These are phyloP conservation scores for Marcusenius ussheri DNA, from an alignment of 2,113 vertebrate genomes.

Conservation along the genomic window DNA sequence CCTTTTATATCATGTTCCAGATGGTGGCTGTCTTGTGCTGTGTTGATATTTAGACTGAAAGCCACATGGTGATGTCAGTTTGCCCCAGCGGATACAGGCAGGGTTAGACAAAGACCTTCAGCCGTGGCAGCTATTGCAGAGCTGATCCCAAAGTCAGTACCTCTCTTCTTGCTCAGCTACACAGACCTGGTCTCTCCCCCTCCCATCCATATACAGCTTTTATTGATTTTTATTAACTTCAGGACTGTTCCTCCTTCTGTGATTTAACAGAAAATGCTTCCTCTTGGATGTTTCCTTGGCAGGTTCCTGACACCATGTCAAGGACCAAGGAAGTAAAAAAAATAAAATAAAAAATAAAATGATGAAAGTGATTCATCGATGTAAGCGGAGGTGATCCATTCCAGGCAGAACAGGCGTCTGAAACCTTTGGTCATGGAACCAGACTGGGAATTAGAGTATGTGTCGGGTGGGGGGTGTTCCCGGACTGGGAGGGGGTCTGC, in stretches of 20 bases:
- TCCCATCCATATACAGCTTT: background rate
- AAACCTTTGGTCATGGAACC: background rate
- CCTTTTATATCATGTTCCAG: background rate
- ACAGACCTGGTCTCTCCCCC: background rate
- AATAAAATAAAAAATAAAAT: background rate
- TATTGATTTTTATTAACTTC: background rate
- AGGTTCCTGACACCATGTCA: background rate
- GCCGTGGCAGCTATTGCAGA: background rate
- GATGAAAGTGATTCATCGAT: background rate
- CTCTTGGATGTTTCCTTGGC: background rate
- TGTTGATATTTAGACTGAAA: background rate
- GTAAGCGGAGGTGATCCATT: background rate
- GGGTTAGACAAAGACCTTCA: background rate
- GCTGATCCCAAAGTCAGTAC: background rate
- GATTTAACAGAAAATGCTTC: background rate
- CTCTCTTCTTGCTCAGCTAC: background rate
- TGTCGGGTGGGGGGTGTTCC: background rate
- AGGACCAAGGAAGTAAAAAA: background rate
- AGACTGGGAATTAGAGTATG: background rate
- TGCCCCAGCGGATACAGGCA: background rate
- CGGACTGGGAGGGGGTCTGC: slow-evolving; percentile 6
- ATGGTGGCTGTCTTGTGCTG: background rate
- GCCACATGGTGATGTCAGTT: background rate
- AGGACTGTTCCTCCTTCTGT: background rate
- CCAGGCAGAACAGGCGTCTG: background rate